A percentile compares a stretch with the other conserved stretches of the same genome.
Conservation (phyloP, 2,113 vertebrate species). For the Andinoacara biseriatus region DNA sequence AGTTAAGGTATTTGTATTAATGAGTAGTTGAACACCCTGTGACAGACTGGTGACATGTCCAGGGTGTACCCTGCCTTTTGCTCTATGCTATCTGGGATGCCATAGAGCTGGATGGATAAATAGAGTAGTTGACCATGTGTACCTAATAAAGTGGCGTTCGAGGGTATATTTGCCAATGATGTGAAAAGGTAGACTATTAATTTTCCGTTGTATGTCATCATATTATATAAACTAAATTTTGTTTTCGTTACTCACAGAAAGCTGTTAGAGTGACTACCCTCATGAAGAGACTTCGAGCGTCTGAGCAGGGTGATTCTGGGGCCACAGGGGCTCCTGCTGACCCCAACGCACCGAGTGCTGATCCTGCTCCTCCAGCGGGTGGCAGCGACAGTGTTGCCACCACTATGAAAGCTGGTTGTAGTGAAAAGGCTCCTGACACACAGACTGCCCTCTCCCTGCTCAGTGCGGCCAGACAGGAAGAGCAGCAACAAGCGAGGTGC, state of each 20-base stretch:
- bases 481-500: constrained; percentile 75
- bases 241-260: constrained; percentile 81
- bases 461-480: constrained; percentile 68
- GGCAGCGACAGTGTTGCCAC: constrained; percentile 35
- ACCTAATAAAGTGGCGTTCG: neutral
- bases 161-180: neutral
- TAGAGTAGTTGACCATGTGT: neutral
- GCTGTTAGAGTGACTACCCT: constrained; percentile 96
- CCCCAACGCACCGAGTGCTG: constrained; percentile 44
- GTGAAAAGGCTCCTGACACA: constrained; percentile 69
- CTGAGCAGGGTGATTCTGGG: constrained; percentile 85
- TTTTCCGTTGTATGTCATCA: neutral
- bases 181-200: neutral
- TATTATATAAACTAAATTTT: neutral
- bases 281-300: constrained; percentile 94
- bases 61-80: too few species aligned
- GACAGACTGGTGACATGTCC: too few species aligned
- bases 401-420: constrained; percentile 62
- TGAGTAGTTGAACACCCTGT: neutral
- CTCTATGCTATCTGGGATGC: too few species aligned
- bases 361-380: constrained; percentile 60
- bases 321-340: constrained; percentile 69
- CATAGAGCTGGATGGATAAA: too few species aligned
- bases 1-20: neutral
- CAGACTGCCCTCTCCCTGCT: constrained; percentile 69